Conservation (phyloP, 1,140 invertebrate species). For the Planococcus citri region DNA sequence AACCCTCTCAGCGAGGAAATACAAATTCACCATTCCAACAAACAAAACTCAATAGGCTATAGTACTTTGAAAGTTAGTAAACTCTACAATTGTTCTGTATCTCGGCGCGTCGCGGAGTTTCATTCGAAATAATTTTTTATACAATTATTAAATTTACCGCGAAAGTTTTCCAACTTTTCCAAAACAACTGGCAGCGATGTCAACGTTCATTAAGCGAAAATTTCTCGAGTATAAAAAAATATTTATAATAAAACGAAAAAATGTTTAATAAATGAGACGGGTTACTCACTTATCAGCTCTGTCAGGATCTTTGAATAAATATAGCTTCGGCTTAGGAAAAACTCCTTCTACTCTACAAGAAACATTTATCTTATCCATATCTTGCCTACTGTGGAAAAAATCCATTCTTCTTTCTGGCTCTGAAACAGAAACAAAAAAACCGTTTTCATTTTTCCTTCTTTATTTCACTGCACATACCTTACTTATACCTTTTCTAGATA, state of each 20-base stretch:
- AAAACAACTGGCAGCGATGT: background rate
- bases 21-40: no score
- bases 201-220: slow-evolving; percentile 7
- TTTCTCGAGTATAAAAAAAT: background rate
- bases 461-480: no score
- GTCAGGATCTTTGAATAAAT: slow-evolving; percentile 30
- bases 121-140: no score
- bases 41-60: no score
- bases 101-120: no score
- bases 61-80: no score
- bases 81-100: no score
- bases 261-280: slow-evolving; percentile 9
- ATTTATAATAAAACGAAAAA: background rate
- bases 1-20: no score
- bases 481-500: no score
- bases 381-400: slow-evolving; percentile 36
- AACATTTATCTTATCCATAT: slow-evolving; percentile 37
- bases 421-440: slow-evolving; percentile 30
- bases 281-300: slow-evolving; percentile 15
- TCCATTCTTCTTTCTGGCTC: slow-evolving; percentile 41
- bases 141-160: background rate
- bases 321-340: slow-evolving; percentile 40
- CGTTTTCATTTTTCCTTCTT: background rate
- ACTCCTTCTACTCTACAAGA: slow-evolving; percentile 42
- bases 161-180: background rate